Evolutionary conservation across 92 coral and sea anemone genomes (phyloP), one percentile per base, ranked within the genome.

Genomic region (Epizoanthus illoricatus): DNA sequence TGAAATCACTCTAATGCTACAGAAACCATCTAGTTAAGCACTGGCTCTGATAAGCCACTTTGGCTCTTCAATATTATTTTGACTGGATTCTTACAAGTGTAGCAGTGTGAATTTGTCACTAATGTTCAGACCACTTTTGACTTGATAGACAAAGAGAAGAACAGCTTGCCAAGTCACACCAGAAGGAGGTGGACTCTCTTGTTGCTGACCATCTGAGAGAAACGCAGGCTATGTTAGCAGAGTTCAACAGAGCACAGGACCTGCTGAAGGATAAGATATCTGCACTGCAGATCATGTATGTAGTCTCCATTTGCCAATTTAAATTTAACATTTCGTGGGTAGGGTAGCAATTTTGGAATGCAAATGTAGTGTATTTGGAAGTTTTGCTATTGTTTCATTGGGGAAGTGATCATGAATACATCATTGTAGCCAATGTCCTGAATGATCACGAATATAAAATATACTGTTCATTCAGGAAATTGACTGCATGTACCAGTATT

Each of bases 231-330:
- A 74, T 95, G 87, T 88, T 95, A 12, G 84, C 86, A 55, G 97
- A 95, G 88, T 95, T 95, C 55, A 95, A 91, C 82, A 86, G 98
- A 85, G 92, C 98, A 57, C 94, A 93, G 72, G 98, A 95, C 58
- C 87, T 95, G 40, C 92, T 94, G 43, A 89, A 87, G 71, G 97
- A 94, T 84, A 95, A 95, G 90, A 92, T 93, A 24, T 95, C 98
- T 49, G 98, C 98, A 24, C 88, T 95, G 16, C 98, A 95, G 57
- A 74, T 95, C 75, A 95, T 95, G 98, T 95, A 84, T 81, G 98
- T 90, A 63, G 13, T 42, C 23, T 19, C 57, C 60, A 23, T 13
- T 52, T 52, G 56, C 56, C 10, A 9, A 52, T 9, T 52, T 2
- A 12, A 52, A 52, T 15, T 52, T 52, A 71, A 33, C 56, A 24